phyloP scores from a whole-genome alignment of 2,888 invertebrate species.

The Mythimna ferrago region DNA sequence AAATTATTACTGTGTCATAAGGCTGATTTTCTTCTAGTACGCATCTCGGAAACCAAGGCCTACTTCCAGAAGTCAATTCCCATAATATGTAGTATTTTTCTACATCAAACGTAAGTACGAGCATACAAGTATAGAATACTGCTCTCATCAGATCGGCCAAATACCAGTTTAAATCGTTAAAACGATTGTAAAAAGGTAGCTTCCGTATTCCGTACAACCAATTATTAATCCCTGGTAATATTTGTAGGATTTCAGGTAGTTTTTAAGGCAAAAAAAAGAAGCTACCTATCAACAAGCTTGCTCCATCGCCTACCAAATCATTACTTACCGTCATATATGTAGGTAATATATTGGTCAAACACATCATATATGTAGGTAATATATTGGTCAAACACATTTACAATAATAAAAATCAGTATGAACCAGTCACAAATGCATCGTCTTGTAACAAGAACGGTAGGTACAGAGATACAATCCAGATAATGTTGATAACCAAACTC shows the following conservation, averaged over 20 bases:
- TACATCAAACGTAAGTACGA: neutral
- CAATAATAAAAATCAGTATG: neutral
- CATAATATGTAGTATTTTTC: neutral
- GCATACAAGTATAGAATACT: neutral
- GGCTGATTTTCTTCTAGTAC: too few relatives aligned
- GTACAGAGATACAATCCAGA: conserved; percentile 40
- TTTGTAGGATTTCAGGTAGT: neutral
- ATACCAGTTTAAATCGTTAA: neutral
- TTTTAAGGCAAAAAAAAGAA: neutral
- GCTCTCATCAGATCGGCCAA: neutral
- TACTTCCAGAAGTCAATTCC: too few relatives aligned
- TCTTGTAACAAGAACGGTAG: neutral
- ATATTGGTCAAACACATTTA: neutral
- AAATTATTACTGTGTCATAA: too few relatives aligned
- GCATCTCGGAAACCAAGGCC: too few relatives aligned
- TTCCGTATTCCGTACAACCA: neutral
- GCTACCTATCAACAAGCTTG: neutral
- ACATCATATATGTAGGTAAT: neutral
- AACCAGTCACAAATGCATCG: neutral
- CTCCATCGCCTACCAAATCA: neutral
- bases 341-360: neutral
- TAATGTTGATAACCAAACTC: conserved; percentile 39
- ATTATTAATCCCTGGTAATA: neutral
- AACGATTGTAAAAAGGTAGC: neutral
- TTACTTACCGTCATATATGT: neutral